Evolutionary conservation across 2,888 invertebrate species (phyloP).

Genomic region (Zonitis immaculata): DNA sequence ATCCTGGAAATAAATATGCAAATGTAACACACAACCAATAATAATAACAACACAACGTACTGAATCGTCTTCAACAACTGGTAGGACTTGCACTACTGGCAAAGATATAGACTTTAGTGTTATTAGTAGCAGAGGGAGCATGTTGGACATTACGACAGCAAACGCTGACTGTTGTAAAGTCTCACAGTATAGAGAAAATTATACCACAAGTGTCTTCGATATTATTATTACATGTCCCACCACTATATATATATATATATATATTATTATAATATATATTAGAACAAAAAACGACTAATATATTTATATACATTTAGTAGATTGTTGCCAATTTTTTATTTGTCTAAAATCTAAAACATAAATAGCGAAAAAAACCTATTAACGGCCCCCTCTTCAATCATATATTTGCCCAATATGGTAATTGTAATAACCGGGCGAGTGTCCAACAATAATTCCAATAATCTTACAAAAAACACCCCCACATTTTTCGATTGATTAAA

Average conservation of each 20-base stretch:
- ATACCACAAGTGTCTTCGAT: not conserved
- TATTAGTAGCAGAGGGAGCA: constrained; percentile 17
- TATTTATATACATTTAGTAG: not conserved
- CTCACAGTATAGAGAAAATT: not conserved
- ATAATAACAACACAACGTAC: not conserved
- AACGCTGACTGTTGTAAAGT: constrained; percentile 17
- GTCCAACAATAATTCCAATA: too few species aligned
- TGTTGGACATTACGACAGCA: constrained; percentile 21
- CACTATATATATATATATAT: not conserved
- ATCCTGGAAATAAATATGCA: constrained; percentile 10
- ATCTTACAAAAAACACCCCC: too few species aligned
- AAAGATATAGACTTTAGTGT: constrained; percentile 5
- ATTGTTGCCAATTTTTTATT: not conserved
- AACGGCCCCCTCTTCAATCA: too few species aligned
- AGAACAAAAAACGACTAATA: too few species aligned
- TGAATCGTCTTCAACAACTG: constrained; percentile 14
- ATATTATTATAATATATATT: too few species aligned
- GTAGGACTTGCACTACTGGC: constrained; percentile 12
- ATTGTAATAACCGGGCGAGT: too few species aligned
- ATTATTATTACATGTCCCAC: constrained; percentile 8
- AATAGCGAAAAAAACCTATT: too few species aligned
- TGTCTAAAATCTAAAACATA: too few species aligned
- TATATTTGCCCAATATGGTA: too few species aligned
- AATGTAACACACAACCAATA: constrained; percentile 3
- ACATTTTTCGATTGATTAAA: too few species aligned